These are phyloP conservation scores for Agrilus planipennis DNA, from an alignment of 1,140 invertebrate species.

Conservation along the genomic window DNA sequence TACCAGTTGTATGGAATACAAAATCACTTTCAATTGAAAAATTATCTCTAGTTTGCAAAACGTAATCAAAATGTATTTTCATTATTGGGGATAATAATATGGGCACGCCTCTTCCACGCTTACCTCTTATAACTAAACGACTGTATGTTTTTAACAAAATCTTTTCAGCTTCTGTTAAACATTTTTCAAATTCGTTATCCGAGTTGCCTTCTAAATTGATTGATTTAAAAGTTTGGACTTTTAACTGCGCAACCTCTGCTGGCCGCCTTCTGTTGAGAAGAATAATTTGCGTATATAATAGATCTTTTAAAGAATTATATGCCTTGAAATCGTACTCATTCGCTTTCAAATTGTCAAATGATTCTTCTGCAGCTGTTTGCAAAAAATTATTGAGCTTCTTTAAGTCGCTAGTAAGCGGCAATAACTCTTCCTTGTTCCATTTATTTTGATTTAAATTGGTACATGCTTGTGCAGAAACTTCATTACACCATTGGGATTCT, in stretches of 20 bases:
- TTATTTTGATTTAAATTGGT: conserved; percentile 12
- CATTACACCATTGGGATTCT: conserved; percentile 10
- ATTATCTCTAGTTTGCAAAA: conserved; percentile 4
- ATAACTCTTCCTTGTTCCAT: conserved; percentile 12
- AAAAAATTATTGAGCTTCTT: conserved; percentile 7
- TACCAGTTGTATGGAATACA: conserved; percentile 10
- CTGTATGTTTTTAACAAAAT: conserved; percentile 2
- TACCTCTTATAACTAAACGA: conserved; percentile 10
- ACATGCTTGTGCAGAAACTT: conserved; percentile 5
- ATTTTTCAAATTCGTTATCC: conserved; percentile 9
- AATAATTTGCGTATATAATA: conserved; percentile 11
- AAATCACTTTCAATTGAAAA: conserved; percentile 6
- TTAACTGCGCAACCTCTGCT: conserved; percentile 9
- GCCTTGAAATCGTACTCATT: conserved; percentile 2
- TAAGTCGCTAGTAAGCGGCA: conserved; percentile 7
- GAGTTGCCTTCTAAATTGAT: conserved; percentile 7
- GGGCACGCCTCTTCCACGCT: conserved; percentile 5
- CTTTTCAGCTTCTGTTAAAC: conserved; percentile 8
- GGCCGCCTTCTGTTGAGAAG: conserved; percentile 9
- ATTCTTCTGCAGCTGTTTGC: conserved; percentile 1
- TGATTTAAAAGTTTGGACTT: conserved; percentile 7
- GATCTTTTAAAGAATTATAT: conserved; percentile 11
- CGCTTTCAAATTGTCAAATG: conserved; percentile 1
- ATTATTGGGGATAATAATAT: conserved; percentile 8
- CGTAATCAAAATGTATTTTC: conserved; percentile 9